Percentiles rank a stretch among this genome's conserved stretches.
phyloP scores from a whole-genome alignment of 1,140 invertebrate genomes.

The Drosophila azteca region DNA sequence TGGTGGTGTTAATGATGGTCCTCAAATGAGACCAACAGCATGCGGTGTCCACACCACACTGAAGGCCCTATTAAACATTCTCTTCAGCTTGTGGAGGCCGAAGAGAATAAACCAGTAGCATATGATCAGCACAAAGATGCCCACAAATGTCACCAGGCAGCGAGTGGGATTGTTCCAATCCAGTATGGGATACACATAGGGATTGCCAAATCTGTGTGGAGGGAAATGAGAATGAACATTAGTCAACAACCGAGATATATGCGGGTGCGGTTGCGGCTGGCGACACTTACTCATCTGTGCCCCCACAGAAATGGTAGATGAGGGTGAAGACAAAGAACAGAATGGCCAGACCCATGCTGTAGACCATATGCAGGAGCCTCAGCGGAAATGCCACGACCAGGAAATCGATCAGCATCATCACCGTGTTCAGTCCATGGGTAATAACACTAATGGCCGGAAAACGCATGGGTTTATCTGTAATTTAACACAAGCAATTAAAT shows the following conservation, averaged over 20 bases:
- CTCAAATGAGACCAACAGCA: conserved; percentile 73
- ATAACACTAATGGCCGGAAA: conserved; percentile 87
- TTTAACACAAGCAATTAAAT: conserved; percentile 3
- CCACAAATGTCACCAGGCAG: conserved; percentile 85
- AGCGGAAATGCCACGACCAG: conserved; percentile 88
- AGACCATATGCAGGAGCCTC: conserved; percentile 88
- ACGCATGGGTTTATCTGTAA: conserved; percentile 68
- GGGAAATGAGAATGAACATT: conserved; percentile 18
- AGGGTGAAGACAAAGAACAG: conserved; percentile 88
- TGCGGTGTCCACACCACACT: conserved; percentile 76
- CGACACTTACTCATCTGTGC: conserved; percentile 86
- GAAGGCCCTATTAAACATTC: conserved; percentile 70
- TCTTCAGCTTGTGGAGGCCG: conserved; percentile 61
- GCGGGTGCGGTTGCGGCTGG: conserved; percentile 34
- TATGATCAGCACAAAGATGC: conserved; percentile 84
- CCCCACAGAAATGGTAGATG: conserved; percentile 89
- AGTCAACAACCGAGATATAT: not conserved
- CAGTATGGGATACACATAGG: conserved; percentile 88
- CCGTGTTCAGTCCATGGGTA: conserved; percentile 89
- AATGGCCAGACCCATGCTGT: conserved; percentile 86
- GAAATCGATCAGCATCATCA: conserved; percentile 90
- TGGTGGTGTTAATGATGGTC: not conserved
- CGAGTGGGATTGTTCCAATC: conserved; percentile 86
- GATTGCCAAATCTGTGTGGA: conserved; percentile 85
- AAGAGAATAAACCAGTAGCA: conserved; percentile 68